Base-by-base conservation (phyloP, 92 coral and sea anemone species). In the Paramuricea clavata region DNA sequence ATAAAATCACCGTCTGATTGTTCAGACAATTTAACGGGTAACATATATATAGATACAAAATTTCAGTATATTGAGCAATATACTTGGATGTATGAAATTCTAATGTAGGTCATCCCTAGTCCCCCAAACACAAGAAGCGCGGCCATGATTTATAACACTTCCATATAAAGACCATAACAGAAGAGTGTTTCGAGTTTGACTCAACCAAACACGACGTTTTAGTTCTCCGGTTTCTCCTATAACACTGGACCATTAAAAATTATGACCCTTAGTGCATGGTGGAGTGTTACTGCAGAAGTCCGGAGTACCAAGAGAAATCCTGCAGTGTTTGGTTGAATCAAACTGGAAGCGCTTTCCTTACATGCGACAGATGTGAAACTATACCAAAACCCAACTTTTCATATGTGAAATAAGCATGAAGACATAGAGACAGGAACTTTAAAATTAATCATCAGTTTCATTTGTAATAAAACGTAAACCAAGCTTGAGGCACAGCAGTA, bases 1-100 rank as follows among this genome's bases (percentile, higher is more conserved):
- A 94, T 96, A 69, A 97, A 97, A 6, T 96, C 99, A 31, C 99
- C 99, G 17, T 91, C 98, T 11, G 99, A 96, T 57, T 97, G 98
- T 57, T 91, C 99, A 35, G 99, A 96, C 86, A 96, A 91, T 86
- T 61, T 96, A 67, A 89, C 98, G 89, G 99, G 99, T 96, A 87
- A 81, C 93, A 83, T n/a, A 27, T 0, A 3, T 39, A 39, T 39
- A n/a, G n/a, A n/a, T n/a, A n/a, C n/a, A 39, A 4, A 39, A 39
- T 39, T 39, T 39, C 44, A 41, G 3, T 2, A 12, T 3, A 39
- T 19, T 72, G 5, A 19, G 11, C 3, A 19, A 9, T 33, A 21
- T 69, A n/a, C 21, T 30, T 0, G 21, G 23, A 16, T 21, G 5
- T 7, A 17, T 25, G 15, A 25, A 76, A 23, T 25, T 28, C 12